Conservation (phyloP, 2,888 invertebrate genomes). For the Xanthorhoe spadicearia region DNA sequence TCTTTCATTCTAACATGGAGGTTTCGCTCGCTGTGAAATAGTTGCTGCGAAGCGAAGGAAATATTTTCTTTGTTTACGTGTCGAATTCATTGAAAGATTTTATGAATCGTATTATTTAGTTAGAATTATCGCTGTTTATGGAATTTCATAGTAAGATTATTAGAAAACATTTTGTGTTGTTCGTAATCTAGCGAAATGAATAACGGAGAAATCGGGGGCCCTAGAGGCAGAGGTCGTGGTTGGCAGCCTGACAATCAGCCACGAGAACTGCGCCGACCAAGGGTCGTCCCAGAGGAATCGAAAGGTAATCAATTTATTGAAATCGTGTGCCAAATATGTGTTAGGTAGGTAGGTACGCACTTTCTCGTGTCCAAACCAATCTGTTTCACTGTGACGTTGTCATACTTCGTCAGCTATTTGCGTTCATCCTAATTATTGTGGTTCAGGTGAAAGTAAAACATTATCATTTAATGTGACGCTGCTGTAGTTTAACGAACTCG, state of each 20-base stretch:
- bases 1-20: slow-evolving; percentile 68
- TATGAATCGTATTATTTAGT: slow-evolving; percentile 43
- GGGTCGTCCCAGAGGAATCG: slow-evolving; percentile 65
- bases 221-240: slow-evolving; percentile 81
- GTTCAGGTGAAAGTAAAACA: slow-evolving; percentile 79
- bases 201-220: slow-evolving; percentile 81
- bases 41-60: slow-evolving; percentile 65
- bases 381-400: slow-evolving; percentile 60
- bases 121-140: slow-evolving; percentile 63
- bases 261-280: slow-evolving; percentile 78
- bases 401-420: slow-evolving; percentile 60
- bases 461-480: slow-evolving; percentile 80
- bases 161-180: slow-evolving; percentile 46
- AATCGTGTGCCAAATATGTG: slow-evolving; percentile 2
- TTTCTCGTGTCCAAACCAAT: slow-evolving; percentile 56
- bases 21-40: slow-evolving; percentile 67
- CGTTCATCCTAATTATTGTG: slow-evolving; percentile 64
- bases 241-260: slow-evolving; percentile 79
- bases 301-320: slow-evolving; percentile 59
- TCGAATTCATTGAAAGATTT: slow-evolving; percentile 62
- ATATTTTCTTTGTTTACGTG: slow-evolving; percentile 83
- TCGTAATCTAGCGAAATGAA: slow-evolving; percentile 69
- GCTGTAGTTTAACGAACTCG: slow-evolving; percentile 66
- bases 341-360: slow-evolving; percentile 45
- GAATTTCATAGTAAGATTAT: slow-evolving; percentile 61